Conservation (phyloP, 92 coral and sea anemone genomes). For the Parazoanthus atlanticus region DNA sequence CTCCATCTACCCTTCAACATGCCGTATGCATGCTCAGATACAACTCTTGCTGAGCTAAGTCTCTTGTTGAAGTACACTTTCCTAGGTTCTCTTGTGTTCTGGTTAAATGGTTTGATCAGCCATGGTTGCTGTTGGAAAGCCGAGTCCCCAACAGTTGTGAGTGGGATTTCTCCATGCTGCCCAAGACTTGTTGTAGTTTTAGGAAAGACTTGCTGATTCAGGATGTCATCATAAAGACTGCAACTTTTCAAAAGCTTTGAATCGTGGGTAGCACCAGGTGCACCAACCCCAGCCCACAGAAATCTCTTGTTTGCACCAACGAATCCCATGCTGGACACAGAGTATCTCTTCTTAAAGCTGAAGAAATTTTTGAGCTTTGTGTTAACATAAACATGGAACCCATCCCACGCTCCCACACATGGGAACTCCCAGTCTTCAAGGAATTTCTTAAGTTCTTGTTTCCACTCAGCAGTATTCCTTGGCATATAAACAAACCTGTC, state of each 20-base stretch:
- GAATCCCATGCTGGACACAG: constrained; percentile 48
- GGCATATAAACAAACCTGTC: constrained; percentile 63
- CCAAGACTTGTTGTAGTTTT: constrained; percentile 1
- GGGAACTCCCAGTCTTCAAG: constrained; percentile 68
- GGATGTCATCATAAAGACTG: constrained; percentile 29
- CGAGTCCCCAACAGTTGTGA: constrained; percentile 29
- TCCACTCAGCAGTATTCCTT: constrained; percentile 61
- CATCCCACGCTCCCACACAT: constrained; percentile 52
- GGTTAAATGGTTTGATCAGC: constrained; percentile 15
- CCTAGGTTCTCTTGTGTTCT: constrained; percentile 54
- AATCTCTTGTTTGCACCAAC: constrained; percentile 40
- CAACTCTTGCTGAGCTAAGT: constrained; percentile 64
- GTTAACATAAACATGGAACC: constrained; percentile 52
- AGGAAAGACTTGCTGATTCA: constrained; percentile 38
- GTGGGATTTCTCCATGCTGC: constrained; percentile 42
- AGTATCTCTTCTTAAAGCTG: constrained; percentile 48
- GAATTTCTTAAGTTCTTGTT: constrained; percentile 63
- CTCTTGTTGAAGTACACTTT: constrained; percentile 64
- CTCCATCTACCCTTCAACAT: constrained; percentile 77
- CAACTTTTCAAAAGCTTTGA: constrained; percentile 45
- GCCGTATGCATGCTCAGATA: constrained; percentile 71
- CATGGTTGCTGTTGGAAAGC: constrained; percentile 18
- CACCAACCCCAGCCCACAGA: constrained; percentile 51
- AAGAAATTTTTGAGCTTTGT: constrained; percentile 47
- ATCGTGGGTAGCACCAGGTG: constrained; percentile 43